A percentile compares a stretch with the other conserved stretches of the same genome.
These are phyloP conservation scores for Paracentrotus lividus DNA, from an alignment of 53 echinoderm and acorn worm genomes.

Conservation along the genomic window DNA sequence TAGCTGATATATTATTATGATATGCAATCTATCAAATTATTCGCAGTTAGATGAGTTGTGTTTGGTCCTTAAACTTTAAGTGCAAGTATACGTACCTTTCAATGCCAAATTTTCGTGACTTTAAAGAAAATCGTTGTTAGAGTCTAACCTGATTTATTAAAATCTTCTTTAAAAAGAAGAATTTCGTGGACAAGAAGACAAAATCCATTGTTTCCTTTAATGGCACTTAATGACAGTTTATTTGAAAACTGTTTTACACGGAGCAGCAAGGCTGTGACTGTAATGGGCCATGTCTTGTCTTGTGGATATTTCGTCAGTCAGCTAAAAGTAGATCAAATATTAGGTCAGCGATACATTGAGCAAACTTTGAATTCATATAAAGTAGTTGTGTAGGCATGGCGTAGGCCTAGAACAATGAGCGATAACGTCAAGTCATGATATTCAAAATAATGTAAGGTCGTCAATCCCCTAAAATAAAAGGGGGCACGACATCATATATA, in stretches of 20 bases:
- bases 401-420: not conserved
- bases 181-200: too few species aligned
- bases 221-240: not conserved
- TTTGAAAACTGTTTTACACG: not conserved
- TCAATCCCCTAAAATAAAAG: not conserved
- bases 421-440: not conserved
- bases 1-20: too few species aligned
- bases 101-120: too few species aligned
- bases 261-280: not conserved
- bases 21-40: too few species aligned
- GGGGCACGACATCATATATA: not conserved
- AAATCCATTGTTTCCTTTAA: too few species aligned
- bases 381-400: not conserved
- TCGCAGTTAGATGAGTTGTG: too few species aligned
- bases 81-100: too few species aligned
- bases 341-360: not conserved
- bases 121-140: too few species aligned
- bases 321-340: conserved; percentile 22
- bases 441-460: not conserved
- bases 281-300: not conserved
- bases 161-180: too few species aligned
- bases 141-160: too few species aligned
- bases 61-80: too few species aligned
- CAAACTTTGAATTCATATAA: not conserved
- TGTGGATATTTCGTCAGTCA: not conserved